Evolutionary conservation across 2,113 vertebrate genomes (phyloP), one percentile per base, ranked within the genome.

Genomic region (Bothrops jararaca): DNA sequence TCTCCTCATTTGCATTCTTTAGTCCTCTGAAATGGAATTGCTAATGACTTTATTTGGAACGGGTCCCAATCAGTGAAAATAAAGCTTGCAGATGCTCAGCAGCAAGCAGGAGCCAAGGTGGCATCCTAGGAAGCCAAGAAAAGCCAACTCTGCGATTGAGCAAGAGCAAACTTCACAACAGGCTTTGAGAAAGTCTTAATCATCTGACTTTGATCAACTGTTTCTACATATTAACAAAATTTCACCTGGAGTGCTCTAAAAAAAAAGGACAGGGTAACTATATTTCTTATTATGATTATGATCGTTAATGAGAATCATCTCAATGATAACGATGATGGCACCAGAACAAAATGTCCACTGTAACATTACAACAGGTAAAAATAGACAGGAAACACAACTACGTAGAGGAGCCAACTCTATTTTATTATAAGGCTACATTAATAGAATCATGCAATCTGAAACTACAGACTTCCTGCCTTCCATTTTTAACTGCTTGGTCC

Each of bases 1-100:
- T 96, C 91, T 94, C 13, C 94, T 96, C 91, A 95, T 97, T 96
- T 97, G 85, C 93, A 93, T 95, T 92, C 48, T 94, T 95, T 95
- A 94, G 88, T 93, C 94, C 92, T 94, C 94, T 92, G 94, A 96
- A 97, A 96, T 91, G 90, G 88, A 95, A 95, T 95, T 95, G 90
- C 92, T 96, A 96, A 96, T 90, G 88, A 95, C 94, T 95, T 96
- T 91, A 91, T 85, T 48, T 90, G 90, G 95, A 94, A 93, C 42
- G 29, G n/a, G 94, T 92, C 39, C 11, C 53, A 92, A 93, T 92
- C 56, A 94, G 80, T 2, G 0, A 90, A 95, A 96, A 90, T 88
- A 93, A 95, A 96, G 85, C 90, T 95, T 45, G 12, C 60, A 53
- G 80, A 15, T 95, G 6, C 69, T 87, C 74, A 57, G 11, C 24